Conservation (phyloP, 2,797 vertebrate species). For the Cuculus canorus region DNA sequence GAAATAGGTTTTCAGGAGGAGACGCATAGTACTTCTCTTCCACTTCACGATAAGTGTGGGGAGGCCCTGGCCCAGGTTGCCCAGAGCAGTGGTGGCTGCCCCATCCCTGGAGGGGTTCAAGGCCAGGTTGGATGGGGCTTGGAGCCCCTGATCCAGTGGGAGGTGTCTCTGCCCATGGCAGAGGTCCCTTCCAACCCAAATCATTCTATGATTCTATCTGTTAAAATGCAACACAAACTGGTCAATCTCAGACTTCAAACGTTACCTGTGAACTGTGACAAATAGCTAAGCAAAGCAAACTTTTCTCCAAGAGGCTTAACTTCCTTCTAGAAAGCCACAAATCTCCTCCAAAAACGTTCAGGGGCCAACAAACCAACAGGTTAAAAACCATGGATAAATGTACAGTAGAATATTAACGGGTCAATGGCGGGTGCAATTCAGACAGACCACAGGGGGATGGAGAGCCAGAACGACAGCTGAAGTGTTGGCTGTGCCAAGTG, state of each 20-base stretch:
- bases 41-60: no score
- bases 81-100: no score
- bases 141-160: no score
- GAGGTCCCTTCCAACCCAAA: no score
- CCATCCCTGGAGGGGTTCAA: no score
- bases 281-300: background rate
- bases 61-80: no score
- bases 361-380: background rate
- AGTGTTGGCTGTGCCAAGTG: conserved; percentile 4
- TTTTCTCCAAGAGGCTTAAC: background rate
- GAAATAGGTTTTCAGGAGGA: background rate
- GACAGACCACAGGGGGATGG: background rate
- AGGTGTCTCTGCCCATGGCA: no score
- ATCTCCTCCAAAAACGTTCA: background rate
- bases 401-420: background rate
- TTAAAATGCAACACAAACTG: background rate
- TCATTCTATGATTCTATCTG: no score
- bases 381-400: background rate
- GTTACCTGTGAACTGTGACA: background rate
- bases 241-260: background rate
- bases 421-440: background rate
- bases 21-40: background rate
- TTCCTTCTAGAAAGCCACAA: background rate
- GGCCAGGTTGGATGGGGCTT: no score
- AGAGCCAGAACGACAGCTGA: conserved; percentile 24